Evolutionary conservation across 2,113 vertebrate genomes (phyloP).

Genomic region (Helogale parvula): DNA sequence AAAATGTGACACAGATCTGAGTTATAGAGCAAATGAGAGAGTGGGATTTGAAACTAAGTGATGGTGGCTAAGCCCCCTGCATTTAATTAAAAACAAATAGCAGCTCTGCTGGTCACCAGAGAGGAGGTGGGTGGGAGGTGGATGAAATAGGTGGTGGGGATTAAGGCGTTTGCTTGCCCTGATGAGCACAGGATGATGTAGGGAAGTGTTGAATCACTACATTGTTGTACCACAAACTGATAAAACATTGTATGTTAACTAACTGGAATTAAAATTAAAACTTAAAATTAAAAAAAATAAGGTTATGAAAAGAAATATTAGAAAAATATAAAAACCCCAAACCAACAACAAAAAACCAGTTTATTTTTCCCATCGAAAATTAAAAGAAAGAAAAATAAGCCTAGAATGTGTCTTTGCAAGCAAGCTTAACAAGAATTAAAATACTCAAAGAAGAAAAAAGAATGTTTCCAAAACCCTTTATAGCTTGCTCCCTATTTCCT

Average conservation of each 20-base stretch:
- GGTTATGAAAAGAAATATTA: background rate
- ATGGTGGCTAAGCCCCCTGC: background rate
- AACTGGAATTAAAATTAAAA: background rate
- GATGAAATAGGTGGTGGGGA: background rate
- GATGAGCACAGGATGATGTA: background rate
- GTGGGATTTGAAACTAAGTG: background rate
- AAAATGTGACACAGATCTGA: background rate
- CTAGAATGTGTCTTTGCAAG: background rate
- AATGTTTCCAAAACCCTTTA: background rate
- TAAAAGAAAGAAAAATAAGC: background rate
- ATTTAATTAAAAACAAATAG: slow-evolving; percentile 12
- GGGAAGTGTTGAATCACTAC: background rate
- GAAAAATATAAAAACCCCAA: background rate
- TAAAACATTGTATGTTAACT: background rate
- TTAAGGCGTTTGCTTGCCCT: background rate
- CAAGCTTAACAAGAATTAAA: background rate
- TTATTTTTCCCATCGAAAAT: background rate
- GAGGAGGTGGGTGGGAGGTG: background rate
- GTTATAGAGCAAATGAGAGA: background rate
- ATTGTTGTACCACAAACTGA: background rate
- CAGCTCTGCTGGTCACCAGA: background rate
- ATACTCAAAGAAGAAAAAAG: background rate
- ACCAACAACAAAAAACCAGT: background rate
- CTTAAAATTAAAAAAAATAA: background rate
- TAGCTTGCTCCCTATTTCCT: background rate